Evolutionary conservation across 2,797 vertebrate species (phyloP), one percentile per base, ranked within the genome.

Genomic region (Poliocrania exsul): DNA sequence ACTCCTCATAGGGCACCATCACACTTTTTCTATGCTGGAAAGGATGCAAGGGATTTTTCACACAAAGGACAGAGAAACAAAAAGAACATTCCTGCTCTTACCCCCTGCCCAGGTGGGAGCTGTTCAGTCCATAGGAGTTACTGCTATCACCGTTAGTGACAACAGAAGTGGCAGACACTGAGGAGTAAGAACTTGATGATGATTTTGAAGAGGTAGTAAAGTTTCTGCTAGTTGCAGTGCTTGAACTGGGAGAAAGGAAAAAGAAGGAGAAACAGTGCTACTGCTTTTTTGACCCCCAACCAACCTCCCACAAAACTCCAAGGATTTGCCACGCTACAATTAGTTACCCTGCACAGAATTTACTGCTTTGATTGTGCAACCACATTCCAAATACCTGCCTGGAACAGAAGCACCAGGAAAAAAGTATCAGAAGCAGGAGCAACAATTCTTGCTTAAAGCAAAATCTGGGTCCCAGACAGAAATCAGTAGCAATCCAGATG

Each of bases 171-270:
- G 98, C 98, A 93, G 98, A 98, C 87, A 98, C 98, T 94, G 99
- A 98, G 62, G 99, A 99, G 96, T 98, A 99, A 96, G 98, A 98
- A 95, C 97, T 98, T 86, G 97, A 87, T 95, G 99, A 98, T 91
- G 99, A 98, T 97, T 99, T 99, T 96, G 98, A 98, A 98, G 99
- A 99, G 98, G 99, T 99, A 98, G 99, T 98, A 97, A 99, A 99
- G 97, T 98, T 99, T 98, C 99, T 99, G 89, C 98, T 99, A 97
- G 98, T 97, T 88, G 98, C 98, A 97, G 99, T 98, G 97, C 98
- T 99, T 95, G 99, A 99, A 98, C 99, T 99, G 97, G 62, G 93
- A 91, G 92, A 92, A 96, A 95, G 49, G 96, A 83, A 61, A 96
- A 81, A 97, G 93, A 86, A 96, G 95, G 58, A 98, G 95, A 97